Percentiles rank a stretch among this genome's conserved stretches.
These are phyloP conservation scores for Pachycephus smyrnensis DNA, from an alignment of 2,888 invertebrate genomes.

Conservation along the genomic window DNA sequence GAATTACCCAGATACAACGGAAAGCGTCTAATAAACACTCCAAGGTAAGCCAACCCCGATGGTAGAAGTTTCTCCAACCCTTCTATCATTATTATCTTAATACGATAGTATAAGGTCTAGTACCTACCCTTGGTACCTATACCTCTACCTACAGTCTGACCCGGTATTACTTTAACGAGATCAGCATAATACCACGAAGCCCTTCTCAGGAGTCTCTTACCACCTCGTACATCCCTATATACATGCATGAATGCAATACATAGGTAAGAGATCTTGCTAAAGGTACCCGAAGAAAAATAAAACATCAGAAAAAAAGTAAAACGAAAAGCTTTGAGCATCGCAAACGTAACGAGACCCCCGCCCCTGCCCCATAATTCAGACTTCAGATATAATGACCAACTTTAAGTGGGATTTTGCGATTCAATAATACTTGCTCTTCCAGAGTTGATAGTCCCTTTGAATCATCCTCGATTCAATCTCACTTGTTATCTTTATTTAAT, in stretches of 20 bases:
- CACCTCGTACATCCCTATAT: neutral
- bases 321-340: neutral
- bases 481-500: too few relatives aligned
- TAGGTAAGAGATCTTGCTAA: neutral
- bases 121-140: constrained; percentile 22
- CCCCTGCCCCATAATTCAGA: neutral
- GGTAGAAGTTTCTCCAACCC: constrained; percentile 34
- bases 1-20: neutral
- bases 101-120: constrained; percentile 55
- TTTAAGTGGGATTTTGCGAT: neutral
- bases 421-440: neutral
- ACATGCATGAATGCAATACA: neutral
- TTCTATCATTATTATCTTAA: constrained; percentile 58
- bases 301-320: neutral
- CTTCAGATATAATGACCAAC: neutral
- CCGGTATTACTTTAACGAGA: constrained; percentile 60
- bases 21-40: neutral
- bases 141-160: constrained; percentile 47
- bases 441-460: too few relatives aligned
- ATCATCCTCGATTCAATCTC: too few relatives aligned
- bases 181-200: constrained; percentile 63
- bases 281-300: neutral
- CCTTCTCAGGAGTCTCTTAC: constrained; percentile 53
- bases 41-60: neutral
- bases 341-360: neutral